Base-by-base conservation (phyloP, 1,140 invertebrate species). In the Hypothenemus hampei region DNA sequence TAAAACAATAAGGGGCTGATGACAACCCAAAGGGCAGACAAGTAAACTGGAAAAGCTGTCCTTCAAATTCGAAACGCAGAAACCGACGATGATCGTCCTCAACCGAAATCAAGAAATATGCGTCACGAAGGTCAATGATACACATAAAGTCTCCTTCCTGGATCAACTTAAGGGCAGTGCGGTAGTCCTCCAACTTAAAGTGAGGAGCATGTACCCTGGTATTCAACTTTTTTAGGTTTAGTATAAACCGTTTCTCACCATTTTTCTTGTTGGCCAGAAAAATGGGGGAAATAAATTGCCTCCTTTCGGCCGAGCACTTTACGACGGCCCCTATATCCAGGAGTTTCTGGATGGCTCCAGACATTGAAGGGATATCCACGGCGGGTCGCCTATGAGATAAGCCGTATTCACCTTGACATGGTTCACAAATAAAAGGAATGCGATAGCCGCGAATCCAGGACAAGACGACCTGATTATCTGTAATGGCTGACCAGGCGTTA, bases 101-200 rank as follows among this genome's bases (percentile, higher is more conserved):
- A 6, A 41, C 13, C 8, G 39, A 15, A 41, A 41, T 20, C 13
- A 41, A 41, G 15, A 41, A 41, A 41, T 41, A 41, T 41, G 39
- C 39, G 7, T 41, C 39, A 1, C 15, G 7, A 11, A 36, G 15
- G 33, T 36, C 33, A 5, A 36, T 36, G 20, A 13, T 19, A 10
- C 6, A 5, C 39, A 41, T 20, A 20, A 1, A 41, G 20, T 19
- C 16, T 5, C 20, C 47, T 29, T 16, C 24, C 10, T 41, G 43
- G n/a, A 69, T 57, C 43, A 63, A 16, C 20, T 47, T 55, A 13
- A 18, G 4, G 5, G 20, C 52, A 11, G 41, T 47, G 15, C 43
- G 31, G 18, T 47, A 11, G 37, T 20, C 39, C 13, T 41, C 19
- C 19, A 18, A 8, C 8, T 41, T 41, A 41, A 20, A 41, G 19